A percentile compares a stretch with the other conserved stretches of the same genome.
Conservation (phyloP, 2,888 invertebrate species). For the Pachliopta kotzebuea region DNA sequence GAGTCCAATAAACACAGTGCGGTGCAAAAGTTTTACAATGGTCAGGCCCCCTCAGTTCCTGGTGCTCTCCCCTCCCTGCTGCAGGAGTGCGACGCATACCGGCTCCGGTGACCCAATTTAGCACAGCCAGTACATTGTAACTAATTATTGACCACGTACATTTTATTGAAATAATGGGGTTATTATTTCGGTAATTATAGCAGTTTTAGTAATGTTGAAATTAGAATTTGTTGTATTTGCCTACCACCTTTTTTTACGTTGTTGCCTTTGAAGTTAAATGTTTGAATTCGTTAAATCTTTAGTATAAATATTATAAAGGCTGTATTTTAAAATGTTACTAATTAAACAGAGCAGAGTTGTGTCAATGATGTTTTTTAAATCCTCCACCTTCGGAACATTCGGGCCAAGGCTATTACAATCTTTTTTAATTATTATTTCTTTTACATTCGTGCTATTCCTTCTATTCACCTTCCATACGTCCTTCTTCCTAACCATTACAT, state of each 20-base stretch:
- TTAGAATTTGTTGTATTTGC: not conserved
- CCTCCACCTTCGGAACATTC: too few species aligned
- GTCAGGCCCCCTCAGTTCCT: not conserved
- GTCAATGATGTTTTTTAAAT: too few species aligned
- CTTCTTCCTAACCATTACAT: too few species aligned
- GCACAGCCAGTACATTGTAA: not conserved
- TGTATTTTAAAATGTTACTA: too few species aligned
- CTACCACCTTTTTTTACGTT: not conserved
- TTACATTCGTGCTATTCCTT: too few species aligned
- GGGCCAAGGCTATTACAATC: too few species aligned
- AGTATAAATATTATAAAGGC: too few species aligned
- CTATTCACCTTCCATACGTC: too few species aligned
- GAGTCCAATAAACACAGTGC: constrained; percentile 11
- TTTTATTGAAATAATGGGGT: not conserved
- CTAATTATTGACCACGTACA: not conserved
- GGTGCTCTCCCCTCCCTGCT: not conserved
- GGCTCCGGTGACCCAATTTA: not conserved
- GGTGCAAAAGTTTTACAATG: constrained; percentile 13
- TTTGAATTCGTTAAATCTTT: too few species aligned
- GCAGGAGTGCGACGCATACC: not conserved
- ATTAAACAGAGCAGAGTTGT: too few species aligned
- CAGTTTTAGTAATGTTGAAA: not conserved
- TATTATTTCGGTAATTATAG: not conserved
- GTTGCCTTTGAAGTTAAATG: too few species aligned
- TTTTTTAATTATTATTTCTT: too few species aligned